Evolutionary conservation across 2,888 invertebrate species (phyloP), one percentile per base, ranked within the genome.

Genomic region (Endomychus coccineus): DNA sequence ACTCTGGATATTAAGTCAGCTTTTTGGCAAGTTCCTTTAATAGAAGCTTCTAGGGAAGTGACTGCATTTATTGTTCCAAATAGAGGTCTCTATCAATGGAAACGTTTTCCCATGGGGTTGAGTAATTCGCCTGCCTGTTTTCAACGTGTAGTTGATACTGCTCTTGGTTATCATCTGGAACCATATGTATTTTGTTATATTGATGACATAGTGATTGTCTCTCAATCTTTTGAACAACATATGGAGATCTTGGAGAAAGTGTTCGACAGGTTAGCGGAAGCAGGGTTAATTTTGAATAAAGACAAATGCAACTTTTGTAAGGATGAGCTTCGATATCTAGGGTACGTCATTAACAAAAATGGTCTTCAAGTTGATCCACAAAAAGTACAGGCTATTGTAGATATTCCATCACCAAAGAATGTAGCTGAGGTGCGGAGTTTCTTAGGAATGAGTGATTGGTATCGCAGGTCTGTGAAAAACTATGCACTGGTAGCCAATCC

Each of bases 1-100:
- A 55, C 54, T 1, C 30, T 61, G 0, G 61, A 62, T 39, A 27
- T 51, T 4, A 44, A 45, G 13, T 23, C 27, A 12, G 58, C 54
- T 1, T 59, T 53, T 32, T 49, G 43, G 29, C 54, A 58, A 34
- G 42, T 59, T 16, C 51, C 51, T 3, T 7, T 62, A 9, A 35
- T 39, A 1, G 29, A 43, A 16, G 16, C 32, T 1, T 48, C 46
- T 3, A 15, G 34, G 4, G 42, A 49, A 9, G 40, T 45, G 4
- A 59, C 58, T 3, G 57, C 58, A 1, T 61, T 58, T 40, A 49
- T 49, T 0, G 49, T 57, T 7, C 56, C 56, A 0, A 41, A 40
- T 9, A 24, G 49, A 6, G 55, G 58, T 1, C 34, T 56, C 1
- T 55, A 39, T 24, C 49, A 59, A 4, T 62, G 59, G 27, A 40